Percentiles rank a stretch among this genome's conserved stretches.
Conservation (phyloP, 2,888 invertebrate species). For the Emmelina monodactyla region DNA sequence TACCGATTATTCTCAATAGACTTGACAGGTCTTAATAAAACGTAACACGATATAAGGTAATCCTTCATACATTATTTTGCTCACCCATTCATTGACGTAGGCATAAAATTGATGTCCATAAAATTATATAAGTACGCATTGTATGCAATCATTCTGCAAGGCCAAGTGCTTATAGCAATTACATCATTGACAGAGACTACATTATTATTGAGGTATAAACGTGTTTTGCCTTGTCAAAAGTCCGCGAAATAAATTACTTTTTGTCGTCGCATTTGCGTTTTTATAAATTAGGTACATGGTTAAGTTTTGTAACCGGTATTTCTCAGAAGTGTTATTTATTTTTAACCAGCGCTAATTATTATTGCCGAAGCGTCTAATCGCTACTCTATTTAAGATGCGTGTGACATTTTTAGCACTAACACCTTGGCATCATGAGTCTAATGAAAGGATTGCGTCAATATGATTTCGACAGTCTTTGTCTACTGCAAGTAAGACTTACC, state of each 20-base stretch:
- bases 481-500: too few species aligned
- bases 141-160: conserved; percentile 27
- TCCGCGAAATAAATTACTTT: too few species aligned
- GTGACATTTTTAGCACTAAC: conserved; percentile 36
- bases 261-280: too few species aligned
- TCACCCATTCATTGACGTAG: conserved; percentile 15
- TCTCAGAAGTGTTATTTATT: too few species aligned
- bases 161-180: conserved; percentile 23
- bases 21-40: conserved; percentile 3
- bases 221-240: too few species aligned
- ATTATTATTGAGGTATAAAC: too few species aligned
- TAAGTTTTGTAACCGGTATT: too few species aligned
- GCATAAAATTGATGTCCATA: conserved; percentile 20
- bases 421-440: conserved; percentile 14
- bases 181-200: conserved; percentile 27
- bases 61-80: conserved; percentile 11
- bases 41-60: conserved; percentile 11
- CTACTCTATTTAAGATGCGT: conserved; percentile 27
- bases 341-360: too few species aligned
- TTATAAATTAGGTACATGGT: too few species aligned
- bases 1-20: too few species aligned
- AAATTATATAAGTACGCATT: conserved; percentile 30
- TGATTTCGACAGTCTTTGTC: background rate
- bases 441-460: conserved; percentile 13
- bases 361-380: conserved; percentile 1